Base-by-base conservation (phyloP, 1,140 invertebrate genomes). In the Hetaerina americana region DNA sequence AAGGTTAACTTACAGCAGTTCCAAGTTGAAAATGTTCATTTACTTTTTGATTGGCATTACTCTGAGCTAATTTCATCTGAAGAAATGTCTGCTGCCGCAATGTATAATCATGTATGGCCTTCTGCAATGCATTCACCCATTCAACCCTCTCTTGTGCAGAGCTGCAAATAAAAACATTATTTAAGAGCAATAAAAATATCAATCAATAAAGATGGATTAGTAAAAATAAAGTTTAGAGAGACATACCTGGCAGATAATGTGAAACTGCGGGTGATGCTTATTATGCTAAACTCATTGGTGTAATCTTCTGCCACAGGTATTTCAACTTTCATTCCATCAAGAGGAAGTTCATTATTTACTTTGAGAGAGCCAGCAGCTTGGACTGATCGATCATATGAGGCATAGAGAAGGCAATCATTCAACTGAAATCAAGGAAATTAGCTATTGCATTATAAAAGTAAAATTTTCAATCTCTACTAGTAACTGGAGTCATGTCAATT, bases 381-480 rank as follows among this genome's bases (percentile, higher is more conserved):
- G n/a, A n/a, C n/a, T 57, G 40, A n/a, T 57, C 15, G 15, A 80
- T 78, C 71, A 81, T 85, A 78, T 76, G 85, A 80, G 75, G 89
- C 85, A 81, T 90, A 87, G 71, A 91, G 78, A 31, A 92, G 81
- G 72, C 87, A 85, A 80, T 92, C 90, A 78, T 85, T 90, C 77
- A 91, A 87, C 88, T 90, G 79, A 24, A 82, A 82, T 73, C 79
- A 75, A 75, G 76, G 75, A 77, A 71, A 74, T 70, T 27, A n/a
- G n/a, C n/a, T n/a, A n/a, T n/a, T n/a, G n/a, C n/a, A n/a, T n/a
- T n/a, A n/a, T n/a, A 25, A 72, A 72, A 67, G 27, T 71, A 70
- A 71, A n/a, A 57, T 70, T 70, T 28, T 6, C 70, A 71, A 28
- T 27, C 24, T 27, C 22, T 67, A 69, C 71, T 71, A n/a, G n/a